These are phyloP conservation scores for Amyelois transitella DNA, from an alignment of 1,140 invertebrate species.

Conservation along the genomic window DNA sequence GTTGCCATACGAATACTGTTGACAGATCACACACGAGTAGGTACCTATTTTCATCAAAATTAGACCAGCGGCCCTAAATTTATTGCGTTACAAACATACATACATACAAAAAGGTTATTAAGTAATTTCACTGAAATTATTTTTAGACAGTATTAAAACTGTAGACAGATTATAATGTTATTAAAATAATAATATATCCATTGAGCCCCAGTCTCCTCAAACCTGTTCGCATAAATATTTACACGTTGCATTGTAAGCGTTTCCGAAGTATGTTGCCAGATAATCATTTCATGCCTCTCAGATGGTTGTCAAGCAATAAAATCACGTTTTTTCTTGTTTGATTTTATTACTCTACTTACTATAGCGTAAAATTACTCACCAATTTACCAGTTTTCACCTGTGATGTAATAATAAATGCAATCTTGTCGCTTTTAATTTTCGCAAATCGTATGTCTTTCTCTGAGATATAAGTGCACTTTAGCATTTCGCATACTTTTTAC, in stretches of 20 bases:
- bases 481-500: background rate
- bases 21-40: too few species aligned
- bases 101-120: too few species aligned
- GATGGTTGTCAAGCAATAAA: conserved; percentile 11
- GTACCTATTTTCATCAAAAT: too few species aligned
- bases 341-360: background rate
- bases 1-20: too few species aligned
- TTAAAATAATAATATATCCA: too few species aligned
- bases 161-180: too few species aligned
- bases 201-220: conserved; percentile 1
- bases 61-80: too few species aligned
- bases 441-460: background rate
- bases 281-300: conserved; percentile 18
- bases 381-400: background rate
- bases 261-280: conserved; percentile 17
- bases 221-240: conserved; percentile 18
- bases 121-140: too few species aligned
- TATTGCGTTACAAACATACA: too few species aligned
- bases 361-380: conserved; percentile 7
- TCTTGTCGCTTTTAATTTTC: background rate
- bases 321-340: conserved; percentile 11
- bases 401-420: background rate
- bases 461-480: background rate
- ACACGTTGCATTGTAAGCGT: conserved; percentile 10
- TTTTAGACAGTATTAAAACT: too few species aligned